phyloP scores from a whole-genome alignment of 2,888 invertebrate genomes.

The Chrysolina oricalcia region DNA sequence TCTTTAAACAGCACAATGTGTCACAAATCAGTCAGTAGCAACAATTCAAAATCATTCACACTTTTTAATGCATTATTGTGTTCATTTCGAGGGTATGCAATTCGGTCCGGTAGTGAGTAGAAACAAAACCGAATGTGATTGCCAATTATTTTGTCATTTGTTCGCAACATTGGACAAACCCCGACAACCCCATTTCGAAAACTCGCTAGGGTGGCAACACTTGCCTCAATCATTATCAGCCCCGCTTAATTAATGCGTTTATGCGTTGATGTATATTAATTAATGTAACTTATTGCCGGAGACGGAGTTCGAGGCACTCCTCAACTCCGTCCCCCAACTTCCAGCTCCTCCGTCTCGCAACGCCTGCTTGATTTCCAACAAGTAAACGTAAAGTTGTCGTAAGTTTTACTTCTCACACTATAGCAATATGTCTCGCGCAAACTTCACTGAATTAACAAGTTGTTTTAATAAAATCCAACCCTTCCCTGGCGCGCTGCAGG shows the following conservation, averaged over 20 bases:
- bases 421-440: slow-evolving; percentile 62
- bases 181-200: slow-evolving; percentile 15
- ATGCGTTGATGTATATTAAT: slow-evolving; percentile 73
- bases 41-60: no score
- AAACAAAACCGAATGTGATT: not conserved
- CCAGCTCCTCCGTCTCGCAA: slow-evolving; percentile 50
- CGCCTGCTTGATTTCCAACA: slow-evolving; percentile 59
- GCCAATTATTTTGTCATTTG: not conserved
- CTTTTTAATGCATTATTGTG: no score
- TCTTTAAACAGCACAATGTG: no score
- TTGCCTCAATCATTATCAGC: slow-evolving; percentile 72
- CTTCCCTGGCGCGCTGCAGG: slow-evolving; percentile 64
- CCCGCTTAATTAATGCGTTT: slow-evolving; percentile 72
- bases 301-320: slow-evolving; percentile 23
- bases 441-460: slow-evolving; percentile 72
- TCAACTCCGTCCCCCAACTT: slow-evolving; percentile 39
- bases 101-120: no score
- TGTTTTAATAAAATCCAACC: slow-evolving; percentile 72
- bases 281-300: slow-evolving; percentile 69
- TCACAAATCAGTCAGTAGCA: no score
- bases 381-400: slow-evolving; percentile 67
- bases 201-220: slow-evolving; percentile 62
- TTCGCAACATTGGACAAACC: not conserved
- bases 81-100: no score
- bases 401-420: slow-evolving; percentile 67